These are phyloP conservation scores for Acanthosepion pharaonis DNA, from an alignment of 2,888 invertebrate genomes.

Conservation along the genomic window DNA sequence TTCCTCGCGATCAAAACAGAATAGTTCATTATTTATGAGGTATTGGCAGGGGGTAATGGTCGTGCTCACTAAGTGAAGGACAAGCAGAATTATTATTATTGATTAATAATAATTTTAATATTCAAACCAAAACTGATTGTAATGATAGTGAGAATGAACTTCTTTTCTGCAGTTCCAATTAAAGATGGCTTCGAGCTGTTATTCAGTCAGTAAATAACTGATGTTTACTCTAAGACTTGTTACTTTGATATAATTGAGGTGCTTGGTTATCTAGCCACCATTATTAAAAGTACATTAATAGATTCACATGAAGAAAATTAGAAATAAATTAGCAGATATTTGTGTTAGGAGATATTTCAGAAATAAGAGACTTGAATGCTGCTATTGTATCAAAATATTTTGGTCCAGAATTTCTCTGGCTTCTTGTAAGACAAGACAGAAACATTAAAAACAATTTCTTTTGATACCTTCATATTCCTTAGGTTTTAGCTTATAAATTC, in stretches of 20 bases:
- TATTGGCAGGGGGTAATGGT: too few species aligned
- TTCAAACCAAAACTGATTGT: not conserved
- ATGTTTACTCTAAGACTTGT: not conserved
- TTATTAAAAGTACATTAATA: not conserved
- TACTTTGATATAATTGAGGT: not conserved
- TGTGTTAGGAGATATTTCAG: not conserved
- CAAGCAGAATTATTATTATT: too few species aligned
- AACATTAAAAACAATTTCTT: not conserved
- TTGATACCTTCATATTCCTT: not conserved
- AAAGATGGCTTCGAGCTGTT: not conserved
- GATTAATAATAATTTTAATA: not conserved
- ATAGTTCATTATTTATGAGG: too few species aligned
- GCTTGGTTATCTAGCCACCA: not conserved
- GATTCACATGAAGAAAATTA: not conserved
- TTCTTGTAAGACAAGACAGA: not conserved
- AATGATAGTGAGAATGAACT: not conserved
- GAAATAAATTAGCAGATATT: not conserved
- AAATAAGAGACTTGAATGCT: not conserved
- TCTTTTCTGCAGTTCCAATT: not conserved
- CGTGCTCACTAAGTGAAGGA: too few species aligned
- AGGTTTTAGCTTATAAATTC: not conserved
- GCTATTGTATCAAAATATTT: not conserved
- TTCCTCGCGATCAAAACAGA: too few species aligned
- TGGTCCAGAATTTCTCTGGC: not conserved
- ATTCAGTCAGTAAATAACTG: not conserved